Conservation (phyloP, 1,140 invertebrate species). For the Bursaphelenchus mucronatus region DNA sequence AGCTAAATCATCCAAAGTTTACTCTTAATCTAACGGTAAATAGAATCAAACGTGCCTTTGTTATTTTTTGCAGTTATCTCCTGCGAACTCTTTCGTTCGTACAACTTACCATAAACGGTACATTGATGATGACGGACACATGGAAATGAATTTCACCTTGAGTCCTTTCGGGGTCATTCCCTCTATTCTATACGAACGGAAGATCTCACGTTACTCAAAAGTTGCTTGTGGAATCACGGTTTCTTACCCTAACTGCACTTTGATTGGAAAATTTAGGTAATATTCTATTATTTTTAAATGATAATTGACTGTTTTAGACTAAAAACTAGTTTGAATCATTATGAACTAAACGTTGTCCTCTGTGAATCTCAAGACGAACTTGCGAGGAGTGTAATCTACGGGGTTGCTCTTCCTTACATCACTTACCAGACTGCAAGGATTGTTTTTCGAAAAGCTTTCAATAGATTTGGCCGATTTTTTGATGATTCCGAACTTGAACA, state of each 20-base stretch:
- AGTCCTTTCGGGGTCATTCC: constrained; percentile 27
- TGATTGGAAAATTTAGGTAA: constrained; percentile 46
- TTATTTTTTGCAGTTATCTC: constrained; percentile 22
- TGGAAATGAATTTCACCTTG: constrained; percentile 26
- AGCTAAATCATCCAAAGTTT: constrained; percentile 53
- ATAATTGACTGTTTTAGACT: constrained; percentile 41
- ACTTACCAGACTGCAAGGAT: constrained; percentile 41
- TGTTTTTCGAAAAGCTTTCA: constrained; percentile 25
- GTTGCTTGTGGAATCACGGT: constrained; percentile 38
- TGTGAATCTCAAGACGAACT: constrained; percentile 55
- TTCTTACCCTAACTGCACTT: constrained; percentile 42
- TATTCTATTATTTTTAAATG: neutral
- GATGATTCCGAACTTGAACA: constrained; percentile 42
- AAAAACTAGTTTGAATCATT: constrained; percentile 46
- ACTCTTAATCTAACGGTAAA: constrained; percentile 39
- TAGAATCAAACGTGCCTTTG: constrained; percentile 1
- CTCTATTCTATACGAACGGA: constrained; percentile 44
- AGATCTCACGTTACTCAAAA: constrained; percentile 44
- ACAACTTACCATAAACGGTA: constrained; percentile 35
- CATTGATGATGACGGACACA: constrained; percentile 34
- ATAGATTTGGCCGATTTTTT: constrained; percentile 30
- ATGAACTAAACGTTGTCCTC: constrained; percentile 52
- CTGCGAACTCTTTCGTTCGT: constrained; percentile 12
- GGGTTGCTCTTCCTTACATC: constrained; percentile 42
- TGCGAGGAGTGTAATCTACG: constrained; percentile 42